Evolutionary conservation across 2,797 vertebrate species (phyloP).

Genomic region (Aphelocoma californica): DNA sequence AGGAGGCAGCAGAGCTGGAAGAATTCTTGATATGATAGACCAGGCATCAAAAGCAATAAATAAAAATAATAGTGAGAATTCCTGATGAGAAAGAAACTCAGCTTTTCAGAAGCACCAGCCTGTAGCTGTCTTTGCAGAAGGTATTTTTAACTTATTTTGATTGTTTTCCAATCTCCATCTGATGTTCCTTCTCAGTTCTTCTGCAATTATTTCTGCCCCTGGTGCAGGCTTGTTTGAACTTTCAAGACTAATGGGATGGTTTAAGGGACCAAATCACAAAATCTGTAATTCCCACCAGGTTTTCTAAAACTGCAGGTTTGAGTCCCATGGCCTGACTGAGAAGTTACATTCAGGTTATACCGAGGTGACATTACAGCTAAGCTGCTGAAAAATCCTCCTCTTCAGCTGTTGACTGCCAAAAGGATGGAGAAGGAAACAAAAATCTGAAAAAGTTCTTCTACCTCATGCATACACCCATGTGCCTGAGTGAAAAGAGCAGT

Average conservation of each 20-base stretch:
- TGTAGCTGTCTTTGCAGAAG: background rate
- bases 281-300: background rate
- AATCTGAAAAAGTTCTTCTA: background rate
- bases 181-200: background rate
- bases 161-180: background rate
- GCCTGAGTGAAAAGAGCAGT: background rate
- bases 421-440: background rate
- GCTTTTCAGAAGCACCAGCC: background rate
- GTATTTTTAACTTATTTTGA: background rate
- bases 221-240: background rate
- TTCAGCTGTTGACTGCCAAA: background rate
- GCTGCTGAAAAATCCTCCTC: background rate
- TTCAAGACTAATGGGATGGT: background rate
- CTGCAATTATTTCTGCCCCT: background rate
- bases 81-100: background rate
- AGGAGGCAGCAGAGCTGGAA: constrained; percentile 1
- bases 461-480: fast-evolving
- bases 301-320: background rate
- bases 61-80: constrained; percentile 18
- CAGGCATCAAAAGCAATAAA: constrained; percentile 50
- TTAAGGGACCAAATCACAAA: background rate
- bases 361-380: background rate
- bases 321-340: background rate
- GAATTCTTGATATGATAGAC: background rate
- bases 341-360: background rate